Base-by-base conservation (phyloP, 2,113 vertebrate genomes). In the Prunella fulvescens region DNA sequence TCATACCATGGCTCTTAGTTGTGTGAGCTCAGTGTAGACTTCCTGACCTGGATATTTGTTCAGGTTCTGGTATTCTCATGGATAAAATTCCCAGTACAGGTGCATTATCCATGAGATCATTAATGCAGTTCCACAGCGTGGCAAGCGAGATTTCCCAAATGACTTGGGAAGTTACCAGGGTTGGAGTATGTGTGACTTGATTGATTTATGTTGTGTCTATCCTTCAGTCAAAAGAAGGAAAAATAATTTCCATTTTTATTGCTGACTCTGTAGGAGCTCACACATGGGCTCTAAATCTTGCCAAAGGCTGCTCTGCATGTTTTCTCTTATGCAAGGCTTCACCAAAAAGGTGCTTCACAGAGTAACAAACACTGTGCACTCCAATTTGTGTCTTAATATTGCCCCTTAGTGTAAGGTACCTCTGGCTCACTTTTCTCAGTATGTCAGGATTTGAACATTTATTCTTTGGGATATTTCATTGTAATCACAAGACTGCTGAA, bases 161-260 rank as follows among this genome's bases (percentile, higher is more conserved):
- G 94, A 88, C 47, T 62, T 2, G 14, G 83, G 88, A 84, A 93
- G 88, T 83, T 93, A 65, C 80, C 60, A 65, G 51, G 79, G 35
- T 24, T 92, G 58, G 48, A 73, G 67, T 22, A 35, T 56, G 72
- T 26, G 2, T 95, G 94, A 83, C 86, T 84, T 86, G 86, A 71
- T 83, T 96, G 80, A 88, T 81, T 88, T 81, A 93, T 88, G 11
- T 65, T 58, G 39, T 78, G 67, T 74, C 76, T 84, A 37, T 70
- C 67, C 72, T 93, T 94, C 91, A 86, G 71, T 93, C 90, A 92
- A 86, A 96, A 86, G 76, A 92, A 81, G 83, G 51, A 92, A 93
- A 88, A 91, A 73, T 66, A 9, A 96, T 97, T 95, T 96, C 86
- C 94, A 93, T 93, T 94, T 92, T 90, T 92, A 92, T 94, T 92